phyloP scores from a whole-genome alignment of 2,113 vertebrate species.

The Ctenodactylus gundi region DNA sequence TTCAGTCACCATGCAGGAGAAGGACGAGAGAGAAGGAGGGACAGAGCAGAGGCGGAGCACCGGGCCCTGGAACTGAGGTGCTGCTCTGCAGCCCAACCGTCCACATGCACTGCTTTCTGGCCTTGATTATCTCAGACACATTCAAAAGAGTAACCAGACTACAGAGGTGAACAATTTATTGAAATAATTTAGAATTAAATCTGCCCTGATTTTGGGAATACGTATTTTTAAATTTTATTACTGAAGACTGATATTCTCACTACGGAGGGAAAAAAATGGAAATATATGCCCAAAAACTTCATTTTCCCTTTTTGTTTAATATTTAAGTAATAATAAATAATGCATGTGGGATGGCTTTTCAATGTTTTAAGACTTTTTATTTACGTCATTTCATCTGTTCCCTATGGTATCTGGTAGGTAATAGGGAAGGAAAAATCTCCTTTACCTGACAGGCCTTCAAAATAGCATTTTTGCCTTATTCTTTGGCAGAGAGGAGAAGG shows the following conservation, averaged over 20 bases:
- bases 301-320: slow-evolving; percentile 30
- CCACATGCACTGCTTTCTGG: too few relatives aligned
- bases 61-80: neutral
- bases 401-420: neutral
- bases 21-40: fast-evolving
- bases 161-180: neutral
- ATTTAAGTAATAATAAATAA: slow-evolving; percentile 46
- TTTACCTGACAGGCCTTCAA: slow-evolving; percentile 6
- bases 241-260: neutral
- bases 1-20: neutral
- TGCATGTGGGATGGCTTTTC: neutral
- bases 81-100: fast-evolving
- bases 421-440: neutral
- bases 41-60: fast-evolving
- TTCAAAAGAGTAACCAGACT: neutral
- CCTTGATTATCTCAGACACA: neutral
- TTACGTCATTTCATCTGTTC: slow-evolving; percentile 20
- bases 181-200: neutral
- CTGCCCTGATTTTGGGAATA: neutral
- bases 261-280: slow-evolving; percentile 45
- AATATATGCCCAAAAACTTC: neutral
- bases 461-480: slow-evolving; percentile 17
- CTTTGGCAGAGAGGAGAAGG: neutral
- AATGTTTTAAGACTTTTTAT: slow-evolving; percentile 34
- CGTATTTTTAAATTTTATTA: slow-evolving; percentile 28